Evolutionary conservation across 2,888 invertebrate species (phyloP).

Genomic region (Eulithis prunata): DNA sequence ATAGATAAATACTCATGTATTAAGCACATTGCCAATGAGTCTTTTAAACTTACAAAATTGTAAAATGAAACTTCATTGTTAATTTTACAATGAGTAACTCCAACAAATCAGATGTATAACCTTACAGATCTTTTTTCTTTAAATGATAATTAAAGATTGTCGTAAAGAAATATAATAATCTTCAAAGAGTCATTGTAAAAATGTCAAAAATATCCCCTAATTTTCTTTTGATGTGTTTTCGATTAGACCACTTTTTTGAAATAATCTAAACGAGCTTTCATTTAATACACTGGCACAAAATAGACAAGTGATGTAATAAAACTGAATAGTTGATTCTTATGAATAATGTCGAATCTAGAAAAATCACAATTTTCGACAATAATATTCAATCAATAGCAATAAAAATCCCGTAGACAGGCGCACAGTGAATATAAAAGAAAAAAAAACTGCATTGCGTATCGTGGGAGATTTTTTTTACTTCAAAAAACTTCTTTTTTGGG

Average conservation of each 20-base stretch:
- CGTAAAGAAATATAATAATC: neutral
- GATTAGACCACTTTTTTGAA: neutral
- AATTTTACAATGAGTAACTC: neutral
- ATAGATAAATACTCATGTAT: no score
- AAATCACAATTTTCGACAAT: constrained; percentile 48
- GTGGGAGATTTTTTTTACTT: constrained; percentile 66
- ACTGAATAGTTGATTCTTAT: constrained; percentile 15
- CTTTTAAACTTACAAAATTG: no score
- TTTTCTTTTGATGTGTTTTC: neutral
- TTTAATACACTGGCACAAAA: constrained; percentile 13
- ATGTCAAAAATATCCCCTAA: neutral
- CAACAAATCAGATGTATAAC: neutral
- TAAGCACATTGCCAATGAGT: no score
- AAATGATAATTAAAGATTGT: neutral
- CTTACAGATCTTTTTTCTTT: neutral
- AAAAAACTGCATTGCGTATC: constrained; percentile 66
- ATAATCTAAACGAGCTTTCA: constrained; percentile 16
- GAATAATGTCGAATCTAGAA: constrained; percentile 33
- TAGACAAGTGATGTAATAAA: constrained; percentile 24
- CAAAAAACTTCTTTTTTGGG: constrained; percentile 55
- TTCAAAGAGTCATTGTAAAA: neutral
- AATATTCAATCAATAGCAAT: constrained; percentile 60
- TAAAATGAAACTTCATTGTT: neutral
- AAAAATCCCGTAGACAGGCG: constrained; percentile 53
- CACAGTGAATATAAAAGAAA: constrained; percentile 43